Conservation (phyloP, 2,888 invertebrate species). For the Halocaridina rubra region DNA sequence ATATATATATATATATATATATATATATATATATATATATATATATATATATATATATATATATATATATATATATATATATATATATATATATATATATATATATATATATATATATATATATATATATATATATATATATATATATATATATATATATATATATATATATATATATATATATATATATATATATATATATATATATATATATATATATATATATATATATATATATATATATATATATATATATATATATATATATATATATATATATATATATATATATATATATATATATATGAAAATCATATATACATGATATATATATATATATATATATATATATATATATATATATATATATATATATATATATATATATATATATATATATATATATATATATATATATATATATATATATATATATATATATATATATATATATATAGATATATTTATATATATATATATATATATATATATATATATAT, state of each 20-base stretch:
- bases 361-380: neutral
- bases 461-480: neutral
- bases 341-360: neutral
- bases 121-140: neutral
- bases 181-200: neutral
- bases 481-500: neutral
- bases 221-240: neutral
- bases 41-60: neutral
- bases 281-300: conserved; percentile 11
- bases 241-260: neutral
- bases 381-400: neutral
- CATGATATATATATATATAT: too few relatives aligned
- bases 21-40: neutral
- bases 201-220: neutral
- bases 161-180: too few relatives aligned
- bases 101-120: neutral
- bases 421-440: neutral
- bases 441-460: too few relatives aligned
- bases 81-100: neutral
- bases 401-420: neutral
- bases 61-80: neutral
- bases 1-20: conserved; percentile 2
- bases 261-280: conserved; percentile 9
- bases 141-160: neutral
- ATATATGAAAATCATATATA: neutral